Evolutionary conservation across 37 sponge, comb jelly and placozoan genomes (phyloP), one percentile per base, ranked within the genome.

Genomic region (Axinella damicornis): DNA sequence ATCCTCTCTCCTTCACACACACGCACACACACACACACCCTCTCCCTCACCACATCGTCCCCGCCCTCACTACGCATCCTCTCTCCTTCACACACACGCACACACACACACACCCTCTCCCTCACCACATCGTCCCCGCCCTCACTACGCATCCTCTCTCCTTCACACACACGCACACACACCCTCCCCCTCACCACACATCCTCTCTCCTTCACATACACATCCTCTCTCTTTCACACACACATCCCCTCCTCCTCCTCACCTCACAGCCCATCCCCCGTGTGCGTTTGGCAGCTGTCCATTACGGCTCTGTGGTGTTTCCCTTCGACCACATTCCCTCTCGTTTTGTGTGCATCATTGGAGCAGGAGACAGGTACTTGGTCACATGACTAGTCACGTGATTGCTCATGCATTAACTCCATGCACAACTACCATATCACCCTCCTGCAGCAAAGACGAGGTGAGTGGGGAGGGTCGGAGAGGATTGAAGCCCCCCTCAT

Each of bases 341-440:
- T 13, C 53, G 94, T 18, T 93, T 85, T 66, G 87, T 89, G 17
- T 82, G 91, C 67, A 77, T 93, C 33, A 13, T 93, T 1, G 94
- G 87, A 25, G 77, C 70, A 74, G 94, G 91, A 66, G 94, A 93
- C 85, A 84, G 74, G 91, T 86, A n/a, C n/a, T n/a, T n/a, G n/a
- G n/a, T n/a, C n/a, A n/a, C n/a, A 38, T 46, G 46, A 9, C 46
- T n/a, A n/a, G n/a, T 46, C 46, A 46, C 9, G 46, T 9, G 46
- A 46, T 9, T 46, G 46, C 46, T 46, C 46, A 46, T 46, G 4
- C 9, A 46, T 9, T 46, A 46, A 46, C 46, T 12, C 46, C 4
- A 4, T 46, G 46, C 46, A 46, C 9, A 9, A 46, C 9, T 46
- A 46, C 46, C 46, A n/a, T 46, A 4, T 46, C 6, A 12, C 6